Evolutionary conservation across 2,797 vertebrate genomes (phyloP).

Genomic region (Leucoraja ocellata): DNA sequence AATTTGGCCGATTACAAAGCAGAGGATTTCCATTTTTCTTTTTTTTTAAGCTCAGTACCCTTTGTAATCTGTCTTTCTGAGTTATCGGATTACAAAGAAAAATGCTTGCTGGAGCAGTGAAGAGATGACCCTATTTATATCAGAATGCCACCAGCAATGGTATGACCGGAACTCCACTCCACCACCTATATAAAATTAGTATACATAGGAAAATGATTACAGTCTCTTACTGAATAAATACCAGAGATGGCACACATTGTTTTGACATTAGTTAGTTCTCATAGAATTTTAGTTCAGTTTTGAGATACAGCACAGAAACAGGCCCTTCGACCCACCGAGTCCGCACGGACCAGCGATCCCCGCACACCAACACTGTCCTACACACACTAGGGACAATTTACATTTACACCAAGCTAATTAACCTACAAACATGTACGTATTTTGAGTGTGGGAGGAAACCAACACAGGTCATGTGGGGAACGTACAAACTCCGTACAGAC

Average conservation of each 20-base stretch:
- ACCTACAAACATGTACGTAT: too few species aligned
- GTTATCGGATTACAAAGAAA: constrained; percentile 15
- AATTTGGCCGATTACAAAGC: constrained; percentile 28
- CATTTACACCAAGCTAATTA: too few species aligned
- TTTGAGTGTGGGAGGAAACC: too few species aligned
- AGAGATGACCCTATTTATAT: constrained; percentile 28
- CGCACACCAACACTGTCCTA: too few species aligned
- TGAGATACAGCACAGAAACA: too few species aligned
- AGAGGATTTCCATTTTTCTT: not conserved
- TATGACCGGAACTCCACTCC: not conserved
- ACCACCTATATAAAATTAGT: not conserved
- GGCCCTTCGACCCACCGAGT: too few species aligned
- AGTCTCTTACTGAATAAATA: not conserved
- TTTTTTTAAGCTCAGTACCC: not conserved
- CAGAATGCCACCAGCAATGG: constrained; percentile 11
- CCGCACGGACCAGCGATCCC: too few species aligned
- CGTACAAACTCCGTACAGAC: too few species aligned
- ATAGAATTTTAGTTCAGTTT: not conserved
- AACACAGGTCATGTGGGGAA: too few species aligned
- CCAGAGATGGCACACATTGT: not conserved
- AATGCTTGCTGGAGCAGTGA: constrained; percentile 6
- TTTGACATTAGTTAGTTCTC: not conserved
- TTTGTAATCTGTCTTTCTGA: constrained; percentile 27
- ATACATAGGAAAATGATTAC: constrained; percentile 5
- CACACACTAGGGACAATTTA: too few species aligned